Percentiles rank a stretch among this genome's conserved stretches.
Conservation (phyloP, 2,888 invertebrate species). For the Theretra japonica region DNA sequence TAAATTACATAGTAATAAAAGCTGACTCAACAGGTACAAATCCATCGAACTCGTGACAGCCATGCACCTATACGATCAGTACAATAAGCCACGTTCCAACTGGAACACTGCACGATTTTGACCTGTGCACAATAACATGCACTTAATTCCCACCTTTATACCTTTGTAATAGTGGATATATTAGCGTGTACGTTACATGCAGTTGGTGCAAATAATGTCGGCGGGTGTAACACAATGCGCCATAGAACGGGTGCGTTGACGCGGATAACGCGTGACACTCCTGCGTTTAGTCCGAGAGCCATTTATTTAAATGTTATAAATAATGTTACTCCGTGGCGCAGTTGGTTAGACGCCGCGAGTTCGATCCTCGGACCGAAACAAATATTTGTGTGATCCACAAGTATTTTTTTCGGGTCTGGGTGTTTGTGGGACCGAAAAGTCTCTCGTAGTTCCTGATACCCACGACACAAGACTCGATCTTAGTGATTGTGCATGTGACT, state of each 20-base stretch:
- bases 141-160: background rate
- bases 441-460: too few species aligned
- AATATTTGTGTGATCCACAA: too few species aligned
- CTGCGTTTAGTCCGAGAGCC: slow-evolving; percentile 36
- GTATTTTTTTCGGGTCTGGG: too few species aligned
- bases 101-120: slow-evolving; percentile 7
- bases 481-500: too few species aligned
- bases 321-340: too few species aligned
- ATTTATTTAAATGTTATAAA: background rate
- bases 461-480: too few species aligned
- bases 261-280: slow-evolving; percentile 56
- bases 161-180: background rate
- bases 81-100: slow-evolving; percentile 2
- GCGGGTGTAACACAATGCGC: slow-evolving; percentile 48
- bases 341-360: too few species aligned
- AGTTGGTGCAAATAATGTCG: slow-evolving; percentile 4
- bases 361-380: too few species aligned
- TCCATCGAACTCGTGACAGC: slow-evolving; percentile 16
- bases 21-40: background rate
- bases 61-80: background rate
- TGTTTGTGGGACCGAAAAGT: too few species aligned
- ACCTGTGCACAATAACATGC: background rate
- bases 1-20: too few species aligned
- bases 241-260: slow-evolving; percentile 52
- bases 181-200: background rate